Percentiles rank a stretch among this genome's conserved stretches.
Conservation (phyloP, 2,797 vertebrate species). For the Rhabdophis nuchalis region DNA sequence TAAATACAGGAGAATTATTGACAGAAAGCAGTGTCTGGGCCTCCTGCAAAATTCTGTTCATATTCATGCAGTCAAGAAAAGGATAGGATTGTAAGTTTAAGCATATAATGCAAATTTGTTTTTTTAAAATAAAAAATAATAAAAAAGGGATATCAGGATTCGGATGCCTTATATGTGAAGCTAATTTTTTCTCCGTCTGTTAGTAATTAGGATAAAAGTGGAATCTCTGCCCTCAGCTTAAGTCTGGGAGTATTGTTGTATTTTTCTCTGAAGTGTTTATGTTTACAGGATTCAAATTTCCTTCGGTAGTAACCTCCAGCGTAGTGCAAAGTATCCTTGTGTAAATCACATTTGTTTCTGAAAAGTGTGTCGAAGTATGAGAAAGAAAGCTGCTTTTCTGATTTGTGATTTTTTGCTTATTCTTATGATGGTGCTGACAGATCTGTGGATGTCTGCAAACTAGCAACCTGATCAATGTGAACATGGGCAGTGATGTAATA, state of each 20-base stretch:
- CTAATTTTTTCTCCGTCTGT: neutral
- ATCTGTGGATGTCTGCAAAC: neutral
- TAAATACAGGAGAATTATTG: neutral
- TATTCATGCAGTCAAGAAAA: neutral
- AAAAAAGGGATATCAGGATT: neutral
- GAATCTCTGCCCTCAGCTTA: neutral
- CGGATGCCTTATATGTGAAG: neutral
- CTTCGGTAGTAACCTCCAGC: neutral
- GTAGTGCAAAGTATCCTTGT: neutral
- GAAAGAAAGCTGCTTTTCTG: neutral
- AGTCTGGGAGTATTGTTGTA: neutral
- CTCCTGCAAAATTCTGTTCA: neutral
- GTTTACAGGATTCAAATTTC: neutral
- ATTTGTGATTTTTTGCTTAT: neutral
- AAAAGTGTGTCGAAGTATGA: neutral
- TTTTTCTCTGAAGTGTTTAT: neutral
- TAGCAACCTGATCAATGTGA: neutral
- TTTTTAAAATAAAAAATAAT: neutral
- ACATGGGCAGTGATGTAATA: conserved; percentile 3
- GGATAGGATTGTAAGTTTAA: neutral
- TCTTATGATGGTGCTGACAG: neutral
- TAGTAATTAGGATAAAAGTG: neutral
- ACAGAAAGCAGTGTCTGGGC: neutral
- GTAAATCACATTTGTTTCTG: neutral
- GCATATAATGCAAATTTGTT: neutral